Base-by-base conservation (phyloP, 1,140 invertebrate genomes). In the Melanaphis sacchari region DNA sequence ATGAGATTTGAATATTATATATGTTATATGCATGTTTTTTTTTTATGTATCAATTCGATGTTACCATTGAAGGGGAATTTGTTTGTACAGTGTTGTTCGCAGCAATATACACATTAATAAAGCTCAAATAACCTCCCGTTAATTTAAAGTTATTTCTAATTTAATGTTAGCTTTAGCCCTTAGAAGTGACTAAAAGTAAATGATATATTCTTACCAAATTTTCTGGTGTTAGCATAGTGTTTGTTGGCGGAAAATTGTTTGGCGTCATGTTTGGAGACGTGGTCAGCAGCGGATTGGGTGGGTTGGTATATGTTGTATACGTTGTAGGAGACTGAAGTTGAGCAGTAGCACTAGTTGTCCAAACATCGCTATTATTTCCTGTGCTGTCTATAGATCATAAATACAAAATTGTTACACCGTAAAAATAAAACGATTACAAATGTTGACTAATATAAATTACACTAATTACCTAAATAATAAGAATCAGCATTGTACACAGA, bases 401-500 rank as follows among this genome's bases (percentile, higher is more conserved):
- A 40, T 54, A 54, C 22, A 7, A 76, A 91, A 81, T 46, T 41
- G 1, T 49, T 41, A 93, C 43, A 91, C 15, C 90, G 36, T 26
- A 22, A 43, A 22, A n/a, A 54, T n/a, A 85, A n/a, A 5, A 38
- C 18, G 6, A 31, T 41, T 41, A 31, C 1, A 41, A 41, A 41
- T 76, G n/a, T 59, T 76, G 15, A 66, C 21, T 66, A 18, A 81
- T 40, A 31, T 85, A 90, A 49, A 90, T 31, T 40, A 92, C 11
- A 46, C 11, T 49, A 94, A 94, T 95, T 94, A 96, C 96, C 96
- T 93, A 96, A 95, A 95, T 96, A 96, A 93, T 96, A 96, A 6
- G 95, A 94, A 94, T 96, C 96, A 46, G 95, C 94, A 40, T 95
- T 95, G 95, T 96, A 96, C 94, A 96, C 95, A 94, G 94, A 95